These are phyloP conservation scores for Riptortus pedestris DNA, from an alignment of 1,140 invertebrate genomes.

Conservation along the genomic window DNA sequence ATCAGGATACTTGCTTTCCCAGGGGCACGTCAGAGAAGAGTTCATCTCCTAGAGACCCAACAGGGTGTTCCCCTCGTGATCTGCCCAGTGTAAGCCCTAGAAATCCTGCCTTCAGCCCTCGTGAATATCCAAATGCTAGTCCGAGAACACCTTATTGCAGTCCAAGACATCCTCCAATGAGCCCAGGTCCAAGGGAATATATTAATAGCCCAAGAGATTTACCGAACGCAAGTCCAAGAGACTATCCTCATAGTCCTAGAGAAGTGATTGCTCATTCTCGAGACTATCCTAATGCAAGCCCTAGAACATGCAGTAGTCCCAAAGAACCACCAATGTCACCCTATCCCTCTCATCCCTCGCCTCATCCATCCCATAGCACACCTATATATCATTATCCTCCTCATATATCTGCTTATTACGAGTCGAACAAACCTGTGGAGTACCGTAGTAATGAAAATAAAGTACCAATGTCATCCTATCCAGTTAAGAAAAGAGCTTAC, in stretches of 20 bases:
- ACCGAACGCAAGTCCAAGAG: constrained; percentile 10
- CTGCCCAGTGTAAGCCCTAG: constrained; percentile 29
- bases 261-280: constrained; percentile 10
- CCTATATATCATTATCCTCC: constrained; percentile 27
- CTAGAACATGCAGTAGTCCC: constrained; percentile 20
- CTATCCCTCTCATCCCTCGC: constrained; percentile 13
- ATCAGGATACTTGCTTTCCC: constrained; percentile 57
- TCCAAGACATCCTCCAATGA: neutral
- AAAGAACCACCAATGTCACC: constrained; percentile 24
- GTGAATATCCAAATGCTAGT: constrained; percentile 26
- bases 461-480: constrained; percentile 32
- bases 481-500: constrained; percentile 48
- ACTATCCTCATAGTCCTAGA: constrained; percentile 3
- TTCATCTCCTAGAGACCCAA: constrained; percentile 37
- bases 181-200: constrained; percentile 13
- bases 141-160: constrained; percentile 8
- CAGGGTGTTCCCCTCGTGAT: constrained; percentile 33
- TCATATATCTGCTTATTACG: constrained; percentile 28
- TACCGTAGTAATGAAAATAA: constrained; percentile 22
- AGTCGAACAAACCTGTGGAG: constrained; percentile 27
- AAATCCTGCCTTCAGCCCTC: constrained; percentile 29
- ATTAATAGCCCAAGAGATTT: constrained; percentile 16
- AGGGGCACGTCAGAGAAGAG: constrained; percentile 62
- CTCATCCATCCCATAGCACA: constrained; percentile 23
- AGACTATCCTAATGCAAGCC: constrained; percentile 1